phyloP scores from a whole-genome alignment of 2,888 invertebrate genomes.

The Idaea biselata region DNA sequence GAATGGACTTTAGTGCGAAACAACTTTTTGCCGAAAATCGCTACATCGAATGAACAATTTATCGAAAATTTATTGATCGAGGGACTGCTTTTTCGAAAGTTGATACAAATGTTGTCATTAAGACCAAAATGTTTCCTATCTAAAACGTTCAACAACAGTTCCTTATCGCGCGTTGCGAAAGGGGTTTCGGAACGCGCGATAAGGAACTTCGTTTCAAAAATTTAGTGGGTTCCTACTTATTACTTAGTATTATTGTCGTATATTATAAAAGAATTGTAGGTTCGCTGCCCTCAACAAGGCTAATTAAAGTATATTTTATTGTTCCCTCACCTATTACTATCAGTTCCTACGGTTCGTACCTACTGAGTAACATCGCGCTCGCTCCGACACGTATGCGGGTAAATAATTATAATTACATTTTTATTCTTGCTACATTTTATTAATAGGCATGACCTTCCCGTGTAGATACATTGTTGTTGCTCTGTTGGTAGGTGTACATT shows the following conservation, averaged over 20 bases:
- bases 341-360: conserved; percentile 49
- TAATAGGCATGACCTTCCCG: conserved; percentile 35
- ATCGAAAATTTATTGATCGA: no score
- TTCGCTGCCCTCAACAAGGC: conserved; percentile 43
- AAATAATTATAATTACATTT: conserved; percentile 76
- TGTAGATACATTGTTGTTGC: conserved; percentile 24
- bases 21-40: no score
- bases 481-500: conserved; percentile 20
- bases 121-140: no score
- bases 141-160: no score
- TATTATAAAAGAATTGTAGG: conserved; percentile 33
- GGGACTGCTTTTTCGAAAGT: no score
- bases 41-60: no score
- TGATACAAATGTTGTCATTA: no score
- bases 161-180: no score
- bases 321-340: conserved; percentile 70
- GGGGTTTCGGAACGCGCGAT: no score
- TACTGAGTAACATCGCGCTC: conserved; percentile 49
- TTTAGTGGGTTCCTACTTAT: no score
- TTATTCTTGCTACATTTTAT: conserved; percentile 68
- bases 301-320: conserved; percentile 80
- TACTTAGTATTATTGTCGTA: conserved; percentile 20
- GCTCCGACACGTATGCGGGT: conserved; percentile 72
- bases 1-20: no score
- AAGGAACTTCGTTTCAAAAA: no score